Base-by-base conservation (phyloP, 2,797 vertebrate genomes). In the Gallirallus australis region DNA sequence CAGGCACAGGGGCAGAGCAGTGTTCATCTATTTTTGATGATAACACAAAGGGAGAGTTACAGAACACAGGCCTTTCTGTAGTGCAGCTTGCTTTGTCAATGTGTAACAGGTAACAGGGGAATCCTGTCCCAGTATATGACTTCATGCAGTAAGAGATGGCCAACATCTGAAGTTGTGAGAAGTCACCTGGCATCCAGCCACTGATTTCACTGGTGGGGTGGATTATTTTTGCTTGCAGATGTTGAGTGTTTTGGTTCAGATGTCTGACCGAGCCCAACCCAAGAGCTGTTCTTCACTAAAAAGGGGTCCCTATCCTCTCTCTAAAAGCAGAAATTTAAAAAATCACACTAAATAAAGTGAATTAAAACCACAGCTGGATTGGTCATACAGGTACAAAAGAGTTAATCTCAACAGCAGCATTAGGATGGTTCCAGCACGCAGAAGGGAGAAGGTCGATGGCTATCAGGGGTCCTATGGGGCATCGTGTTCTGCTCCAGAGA, bases 1-100 rank as follows among this genome's bases (percentile, higher is more conserved):
- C 96, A 89, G 91, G 85, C 79, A 48, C 54, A 31, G 68, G 50
- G 59, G 84, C 86, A 15, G 85, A 76, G 87, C 35, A 94, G 93
- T 66, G 80, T 53, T 96, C 82, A 35, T 84, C 73, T 84, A 89
- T 88, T 96, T 96, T 94, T 95, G 59, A 95, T 80, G 50, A 27
- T 5, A 35, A 82, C 53, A 95, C 91, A 94, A 91, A 97, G 92
- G 82, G 82, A 20, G 11, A 64, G 89, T 95, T 94, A 93, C 13
- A 20, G 89, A 94, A 93, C 52, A 15, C 0, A 2, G 68, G 60
- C 60, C 88, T 94, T 79, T 45, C 42, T 93, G 95, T 86, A 86
- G 90, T 76, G 91, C 95, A 93, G 93, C 94, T 91, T 94, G 56
- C 93, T 76, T 35, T 73, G 89, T 65, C 4, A 66, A 69, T 65